Conservation (phyloP, 2,113 vertebrate species). For the Orthonyx spaldingii region DNA sequence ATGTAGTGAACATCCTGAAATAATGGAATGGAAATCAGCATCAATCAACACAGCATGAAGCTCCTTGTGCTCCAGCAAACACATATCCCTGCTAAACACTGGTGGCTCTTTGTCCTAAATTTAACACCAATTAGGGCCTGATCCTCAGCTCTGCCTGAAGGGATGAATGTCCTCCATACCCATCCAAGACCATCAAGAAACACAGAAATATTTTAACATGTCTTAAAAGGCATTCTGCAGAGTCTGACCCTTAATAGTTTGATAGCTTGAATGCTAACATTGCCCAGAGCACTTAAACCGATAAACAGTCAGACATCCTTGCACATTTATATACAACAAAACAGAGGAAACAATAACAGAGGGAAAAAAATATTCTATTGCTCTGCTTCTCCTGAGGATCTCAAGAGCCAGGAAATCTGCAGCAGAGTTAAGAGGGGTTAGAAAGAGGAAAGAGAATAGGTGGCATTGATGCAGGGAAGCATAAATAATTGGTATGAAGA, state of each 20-base stretch:
- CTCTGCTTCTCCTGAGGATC: background rate
- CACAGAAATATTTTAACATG: background rate
- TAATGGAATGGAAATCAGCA: slow-evolving; percentile 54
- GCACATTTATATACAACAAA: background rate
- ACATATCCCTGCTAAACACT: slow-evolving; percentile 20
- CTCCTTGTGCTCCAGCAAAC: slow-evolving; percentile 12
- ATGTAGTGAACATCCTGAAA: slow-evolving; percentile 38
- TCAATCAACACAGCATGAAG: slow-evolving; percentile 61
- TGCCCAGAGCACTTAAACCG: background rate
- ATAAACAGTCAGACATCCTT: background rate
- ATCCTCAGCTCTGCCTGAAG: slow-evolving; percentile 39
- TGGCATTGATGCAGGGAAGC: background rate
- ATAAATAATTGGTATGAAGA: background rate
- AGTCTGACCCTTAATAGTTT: background rate
- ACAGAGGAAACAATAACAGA: background rate
- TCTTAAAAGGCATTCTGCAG: background rate
- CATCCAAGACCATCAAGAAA: background rate
- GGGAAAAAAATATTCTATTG: background rate
- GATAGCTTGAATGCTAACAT: background rate
- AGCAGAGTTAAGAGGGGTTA: background rate
- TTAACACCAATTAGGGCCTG: slow-evolving; percentile 52
- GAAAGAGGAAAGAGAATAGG: background rate
- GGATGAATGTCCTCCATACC: background rate
- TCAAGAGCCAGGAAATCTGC: background rate
- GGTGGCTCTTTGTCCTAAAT: slow-evolving; percentile 37